Evolutionary conservation across 2,113 vertebrate species (phyloP).

Genomic region (Hydropotes inermis): DNA sequence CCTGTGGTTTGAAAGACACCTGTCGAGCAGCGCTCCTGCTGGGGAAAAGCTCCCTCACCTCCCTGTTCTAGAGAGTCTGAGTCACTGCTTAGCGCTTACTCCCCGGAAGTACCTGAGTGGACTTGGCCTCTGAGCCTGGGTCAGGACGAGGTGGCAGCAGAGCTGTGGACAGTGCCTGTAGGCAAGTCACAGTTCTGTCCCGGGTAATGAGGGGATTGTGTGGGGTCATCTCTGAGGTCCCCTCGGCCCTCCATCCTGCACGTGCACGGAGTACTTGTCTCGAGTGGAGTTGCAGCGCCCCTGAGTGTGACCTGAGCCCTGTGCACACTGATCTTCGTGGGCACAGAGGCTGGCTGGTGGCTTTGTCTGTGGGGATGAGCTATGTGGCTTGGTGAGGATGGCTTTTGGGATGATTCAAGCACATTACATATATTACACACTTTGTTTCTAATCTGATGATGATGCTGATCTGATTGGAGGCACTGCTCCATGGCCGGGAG

Average conservation of each 20-base stretch:
- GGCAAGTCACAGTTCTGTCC: neutral
- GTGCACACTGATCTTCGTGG: neutral
- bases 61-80: neutral
- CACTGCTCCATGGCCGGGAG: neutral
- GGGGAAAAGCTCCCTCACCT: neutral
- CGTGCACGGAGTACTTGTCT: neutral
- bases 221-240: neutral
- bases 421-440: neutral
- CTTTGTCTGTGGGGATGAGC: neutral
- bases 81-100: neutral
- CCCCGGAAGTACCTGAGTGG: neutral
- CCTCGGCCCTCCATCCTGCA: neutral
- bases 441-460: neutral
- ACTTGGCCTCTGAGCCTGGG: neutral
- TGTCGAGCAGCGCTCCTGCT: neutral
- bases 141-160: neutral
- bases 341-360: neutral
- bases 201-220: neutral
- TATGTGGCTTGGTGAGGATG: neutral
- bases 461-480: neutral
- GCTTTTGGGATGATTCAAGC: neutral
- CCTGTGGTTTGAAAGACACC: neutral
- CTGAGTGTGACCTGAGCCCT: neutral
- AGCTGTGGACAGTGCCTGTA: neutral
- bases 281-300: rapidly evolving